These are phyloP conservation scores for Calypte anna DNA, from an alignment of 2,113 vertebrate genomes.

Conservation along the genomic window DNA sequence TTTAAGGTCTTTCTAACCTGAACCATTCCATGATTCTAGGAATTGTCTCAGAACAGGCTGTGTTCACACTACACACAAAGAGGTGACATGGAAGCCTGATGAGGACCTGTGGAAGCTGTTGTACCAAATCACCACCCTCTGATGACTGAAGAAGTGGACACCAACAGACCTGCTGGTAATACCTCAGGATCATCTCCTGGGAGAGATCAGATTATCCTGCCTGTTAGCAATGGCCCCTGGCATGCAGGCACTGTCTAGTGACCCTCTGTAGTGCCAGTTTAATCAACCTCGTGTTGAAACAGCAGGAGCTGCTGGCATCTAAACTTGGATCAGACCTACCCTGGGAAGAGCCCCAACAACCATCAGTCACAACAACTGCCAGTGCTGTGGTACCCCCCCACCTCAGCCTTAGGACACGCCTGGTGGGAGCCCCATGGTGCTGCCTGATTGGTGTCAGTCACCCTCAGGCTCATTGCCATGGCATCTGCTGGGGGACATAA, in stretches of 20 bases:
- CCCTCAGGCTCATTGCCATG: neutral
- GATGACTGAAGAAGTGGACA: neutral
- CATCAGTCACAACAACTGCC: neutral
- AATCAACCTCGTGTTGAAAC: conserved; percentile 51
- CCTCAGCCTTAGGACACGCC: neutral
- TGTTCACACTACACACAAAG: fast-evolving
- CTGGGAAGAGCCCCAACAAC: conserved; percentile 53
- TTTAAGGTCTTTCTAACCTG: too few relatives aligned
- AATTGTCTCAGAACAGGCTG: neutral
- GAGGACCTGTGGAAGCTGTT: neutral
- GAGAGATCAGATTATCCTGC: neutral
- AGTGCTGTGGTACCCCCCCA: neutral
- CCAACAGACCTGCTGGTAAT: neutral
- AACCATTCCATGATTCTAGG: too few relatives aligned
- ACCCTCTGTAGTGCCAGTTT: neutral
- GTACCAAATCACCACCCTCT: neutral
- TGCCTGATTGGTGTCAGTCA: neutral
- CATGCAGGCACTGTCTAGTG: neutral
- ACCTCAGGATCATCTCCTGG: neutral
- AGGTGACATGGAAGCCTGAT: neutral
- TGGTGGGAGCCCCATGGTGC: neutral
- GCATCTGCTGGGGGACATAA: neutral
- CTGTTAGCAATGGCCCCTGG: conserved; percentile 38
- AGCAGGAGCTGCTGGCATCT: conserved; percentile 59
- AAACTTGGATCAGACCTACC: neutral